phyloP scores from a whole-genome alignment of 2,888 invertebrate species.

The Apoda limacodes region DNA sequence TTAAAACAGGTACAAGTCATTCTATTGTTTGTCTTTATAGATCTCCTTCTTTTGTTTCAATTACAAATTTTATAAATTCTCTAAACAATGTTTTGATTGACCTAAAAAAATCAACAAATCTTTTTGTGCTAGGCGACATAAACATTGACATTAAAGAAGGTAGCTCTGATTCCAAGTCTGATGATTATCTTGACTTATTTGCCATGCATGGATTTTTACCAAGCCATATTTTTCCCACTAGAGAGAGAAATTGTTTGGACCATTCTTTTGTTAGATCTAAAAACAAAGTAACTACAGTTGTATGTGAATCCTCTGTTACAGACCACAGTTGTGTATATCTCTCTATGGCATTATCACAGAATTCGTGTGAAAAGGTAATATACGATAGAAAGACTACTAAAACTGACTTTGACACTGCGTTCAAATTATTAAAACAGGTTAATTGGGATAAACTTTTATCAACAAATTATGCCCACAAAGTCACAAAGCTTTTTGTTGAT shows the following conservation, averaged over 20 bases:
- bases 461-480: too few relatives aligned
- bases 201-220: constrained; percentile 2
- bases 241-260: constrained; percentile 4
- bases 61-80: neutral
- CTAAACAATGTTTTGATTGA: constrained; percentile 1
- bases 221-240: constrained; percentile 3
- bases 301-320: neutral
- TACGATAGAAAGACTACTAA: too few relatives aligned
- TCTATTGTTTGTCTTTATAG: constrained; percentile 3
- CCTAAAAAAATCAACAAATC: neutral
- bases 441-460: too few relatives aligned
- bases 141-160: constrained; percentile 5
- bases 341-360: too few relatives aligned
- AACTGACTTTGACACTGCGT: too few relatives aligned
- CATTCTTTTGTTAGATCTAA: constrained; percentile 5
- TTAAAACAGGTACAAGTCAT: neutral
- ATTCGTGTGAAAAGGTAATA: neutral
- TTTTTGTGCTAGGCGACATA: constrained; percentile 3
- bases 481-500: too few relatives aligned
- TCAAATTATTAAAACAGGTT: too few relatives aligned
- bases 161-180: neutral
- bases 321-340: constrained; percentile 1
- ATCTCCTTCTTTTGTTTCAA: neutral
- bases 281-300: neutral
- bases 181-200: constrained; percentile 2